Conservation (phyloP, 2,113 vertebrate genomes). For the Pteronura brasiliensis region DNA sequence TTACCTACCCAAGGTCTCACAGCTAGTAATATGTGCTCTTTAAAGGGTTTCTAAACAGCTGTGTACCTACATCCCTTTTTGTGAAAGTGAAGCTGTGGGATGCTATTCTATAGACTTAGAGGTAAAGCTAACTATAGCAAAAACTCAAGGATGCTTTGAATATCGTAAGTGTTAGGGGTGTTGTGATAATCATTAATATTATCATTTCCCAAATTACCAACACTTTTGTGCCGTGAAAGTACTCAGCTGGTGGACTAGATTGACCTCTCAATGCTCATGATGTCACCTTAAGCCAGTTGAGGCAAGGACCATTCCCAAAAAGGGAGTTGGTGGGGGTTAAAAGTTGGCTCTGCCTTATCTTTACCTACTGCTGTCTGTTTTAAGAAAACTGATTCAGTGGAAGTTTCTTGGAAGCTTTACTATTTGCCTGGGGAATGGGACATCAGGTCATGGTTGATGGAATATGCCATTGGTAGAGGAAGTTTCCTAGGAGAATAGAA, state of each 20-base stretch:
- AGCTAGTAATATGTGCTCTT: slow-evolving; percentile 13
- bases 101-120: neutral
- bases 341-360: neutral
- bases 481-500: neutral
- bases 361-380: neutral
- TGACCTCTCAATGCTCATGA: neutral
- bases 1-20: neutral
- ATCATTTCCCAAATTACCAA: neutral
- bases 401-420: neutral
- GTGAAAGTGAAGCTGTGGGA: slow-evolving; percentile 1
- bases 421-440: neutral
- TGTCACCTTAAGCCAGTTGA: neutral
- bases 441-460: neutral
- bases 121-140: neutral
- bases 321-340: neutral
- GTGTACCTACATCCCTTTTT: neutral
- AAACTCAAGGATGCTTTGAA: neutral
- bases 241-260: neutral
- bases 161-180: neutral
- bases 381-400: neutral
- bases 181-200: neutral
- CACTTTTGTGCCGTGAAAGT: neutral
- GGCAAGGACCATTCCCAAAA: neutral
- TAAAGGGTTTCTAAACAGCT: neutral
- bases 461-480: neutral